phyloP scores from a whole-genome alignment of 2,888 invertebrate species.

The Eupelmus urozonus region DNA sequence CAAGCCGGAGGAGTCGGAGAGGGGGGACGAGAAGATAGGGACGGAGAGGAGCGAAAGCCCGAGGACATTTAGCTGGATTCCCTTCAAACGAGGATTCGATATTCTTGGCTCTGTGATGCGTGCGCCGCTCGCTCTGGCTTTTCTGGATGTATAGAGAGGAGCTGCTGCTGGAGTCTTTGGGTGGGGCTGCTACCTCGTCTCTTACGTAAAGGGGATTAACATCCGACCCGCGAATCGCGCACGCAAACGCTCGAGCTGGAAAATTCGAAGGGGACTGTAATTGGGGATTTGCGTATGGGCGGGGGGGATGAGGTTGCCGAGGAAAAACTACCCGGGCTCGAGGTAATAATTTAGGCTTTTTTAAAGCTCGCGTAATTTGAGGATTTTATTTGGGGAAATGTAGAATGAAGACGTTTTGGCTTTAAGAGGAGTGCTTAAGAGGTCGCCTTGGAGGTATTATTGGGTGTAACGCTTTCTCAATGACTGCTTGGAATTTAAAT shows the following conservation, averaged over 20 bases:
- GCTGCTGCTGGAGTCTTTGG: slow-evolving; percentile 1
- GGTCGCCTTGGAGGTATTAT: too few species aligned
- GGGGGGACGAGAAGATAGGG: too few species aligned
- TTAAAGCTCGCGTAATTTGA: slow-evolving; percentile 1
- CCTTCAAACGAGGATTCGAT: slow-evolving; percentile 33
- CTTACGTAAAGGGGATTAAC: slow-evolving; percentile 32
- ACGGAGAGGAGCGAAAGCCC: background rate
- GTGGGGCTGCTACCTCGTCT: slow-evolving; percentile 7
- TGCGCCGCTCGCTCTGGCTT: slow-evolving; percentile 14
- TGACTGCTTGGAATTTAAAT: too few species aligned
- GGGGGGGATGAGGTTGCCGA: background rate
- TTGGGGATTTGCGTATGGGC: slow-evolving; percentile 3
- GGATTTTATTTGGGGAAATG: background rate
- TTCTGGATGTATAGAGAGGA: too few species aligned
- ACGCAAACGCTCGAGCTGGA: slow-evolving; percentile 3
- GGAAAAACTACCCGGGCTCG: background rate
- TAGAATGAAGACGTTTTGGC: too few species aligned
- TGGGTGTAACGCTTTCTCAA: too few species aligned
- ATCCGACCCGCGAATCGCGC: slow-evolving; percentile 21
- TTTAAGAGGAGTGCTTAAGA: too few species aligned
- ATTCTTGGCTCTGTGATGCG: slow-evolving; percentile 21
- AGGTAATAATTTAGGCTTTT: background rate
- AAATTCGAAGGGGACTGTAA: slow-evolving; percentile 16
- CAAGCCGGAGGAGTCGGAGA: background rate
- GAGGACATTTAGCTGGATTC: slow-evolving; percentile 39